phyloP scores from a whole-genome alignment of 2,797 vertebrate genomes.

The Bradypus variegatus region DNA sequence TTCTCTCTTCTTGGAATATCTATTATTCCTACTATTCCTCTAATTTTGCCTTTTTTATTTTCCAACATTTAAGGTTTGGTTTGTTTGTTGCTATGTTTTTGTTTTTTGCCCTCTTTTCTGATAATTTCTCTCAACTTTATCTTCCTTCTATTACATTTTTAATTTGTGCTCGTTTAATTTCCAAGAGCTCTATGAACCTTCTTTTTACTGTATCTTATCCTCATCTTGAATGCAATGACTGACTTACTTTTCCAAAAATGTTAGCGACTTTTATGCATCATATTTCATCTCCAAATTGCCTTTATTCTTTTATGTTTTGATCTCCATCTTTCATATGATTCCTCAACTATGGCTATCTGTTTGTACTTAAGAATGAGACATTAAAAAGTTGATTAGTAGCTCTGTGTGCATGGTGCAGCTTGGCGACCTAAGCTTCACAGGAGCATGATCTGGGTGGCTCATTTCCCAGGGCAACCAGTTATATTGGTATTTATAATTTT shows the following conservation, averaged over 20 bases:
- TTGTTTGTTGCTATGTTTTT: background rate
- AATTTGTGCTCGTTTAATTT: background rate
- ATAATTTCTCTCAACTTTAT: background rate
- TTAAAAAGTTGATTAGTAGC: background rate
- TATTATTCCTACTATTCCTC: background rate
- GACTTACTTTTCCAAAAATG: background rate
- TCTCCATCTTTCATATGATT: background rate
- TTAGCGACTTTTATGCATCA: background rate
- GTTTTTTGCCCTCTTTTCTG: background rate
- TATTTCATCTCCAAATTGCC: no score
- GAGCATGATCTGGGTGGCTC: background rate
- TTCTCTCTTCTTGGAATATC: background rate
- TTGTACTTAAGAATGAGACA: background rate
- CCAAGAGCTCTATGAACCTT: background rate
- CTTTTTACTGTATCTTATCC: background rate
- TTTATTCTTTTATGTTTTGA: background rate
- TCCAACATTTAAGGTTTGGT: background rate
- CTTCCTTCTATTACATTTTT: background rate
- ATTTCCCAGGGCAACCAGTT: background rate
- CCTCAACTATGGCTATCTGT: background rate
- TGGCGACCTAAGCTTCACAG: background rate
- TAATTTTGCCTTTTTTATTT: slow-evolving; percentile 2
- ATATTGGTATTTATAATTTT: background rate
- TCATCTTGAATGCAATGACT: background rate
- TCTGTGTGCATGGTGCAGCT: background rate